These are phyloP conservation scores for Drosophila subpulchrella DNA, from an alignment of 1,140 invertebrate genomes.

Conservation along the genomic window DNA sequence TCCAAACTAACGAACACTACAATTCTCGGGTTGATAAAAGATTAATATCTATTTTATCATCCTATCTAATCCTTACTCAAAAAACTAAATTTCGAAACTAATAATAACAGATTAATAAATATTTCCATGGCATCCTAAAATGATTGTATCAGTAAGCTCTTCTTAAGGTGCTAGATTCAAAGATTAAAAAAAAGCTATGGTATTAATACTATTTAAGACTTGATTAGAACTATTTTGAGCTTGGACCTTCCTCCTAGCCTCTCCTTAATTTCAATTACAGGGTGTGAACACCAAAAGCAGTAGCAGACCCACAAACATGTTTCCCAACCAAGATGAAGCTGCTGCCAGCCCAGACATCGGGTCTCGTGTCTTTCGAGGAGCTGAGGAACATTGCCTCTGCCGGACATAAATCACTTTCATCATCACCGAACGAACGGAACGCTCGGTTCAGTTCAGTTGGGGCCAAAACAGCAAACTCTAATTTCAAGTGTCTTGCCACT, in stretches of 20 bases:
- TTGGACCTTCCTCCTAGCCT: neutral
- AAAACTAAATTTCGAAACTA: too few species aligned
- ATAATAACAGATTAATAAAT: too few species aligned
- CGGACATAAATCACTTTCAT: conserved; percentile 75
- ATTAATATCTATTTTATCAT: too few species aligned
- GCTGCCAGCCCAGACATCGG: conserved; percentile 39
- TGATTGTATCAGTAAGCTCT: too few species aligned
- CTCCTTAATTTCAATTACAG: neutral
- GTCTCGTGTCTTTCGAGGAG: conserved; percentile 14
- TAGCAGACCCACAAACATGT: conserved; percentile 28
- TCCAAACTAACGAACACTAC: neutral
- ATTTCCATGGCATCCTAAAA: too few species aligned
- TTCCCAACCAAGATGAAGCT: conserved; percentile 21
- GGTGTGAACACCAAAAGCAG: conserved; percentile 1
- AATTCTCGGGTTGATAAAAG: too few species aligned
- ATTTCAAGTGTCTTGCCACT: conserved; percentile 55
- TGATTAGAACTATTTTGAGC: neutral
- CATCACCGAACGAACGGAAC: conserved; percentile 34
- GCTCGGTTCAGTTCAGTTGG: neutral
- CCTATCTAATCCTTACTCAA: too few species aligned
- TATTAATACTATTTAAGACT: neutral
- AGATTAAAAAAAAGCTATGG: neutral
- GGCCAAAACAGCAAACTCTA: conserved; percentile 47
- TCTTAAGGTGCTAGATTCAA: neutral
- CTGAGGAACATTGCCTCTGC: conserved; percentile 34